Evolutionary conservation across 2,888 invertebrate genomes (phyloP).

Genomic region (Orchestes rusci): DNA sequence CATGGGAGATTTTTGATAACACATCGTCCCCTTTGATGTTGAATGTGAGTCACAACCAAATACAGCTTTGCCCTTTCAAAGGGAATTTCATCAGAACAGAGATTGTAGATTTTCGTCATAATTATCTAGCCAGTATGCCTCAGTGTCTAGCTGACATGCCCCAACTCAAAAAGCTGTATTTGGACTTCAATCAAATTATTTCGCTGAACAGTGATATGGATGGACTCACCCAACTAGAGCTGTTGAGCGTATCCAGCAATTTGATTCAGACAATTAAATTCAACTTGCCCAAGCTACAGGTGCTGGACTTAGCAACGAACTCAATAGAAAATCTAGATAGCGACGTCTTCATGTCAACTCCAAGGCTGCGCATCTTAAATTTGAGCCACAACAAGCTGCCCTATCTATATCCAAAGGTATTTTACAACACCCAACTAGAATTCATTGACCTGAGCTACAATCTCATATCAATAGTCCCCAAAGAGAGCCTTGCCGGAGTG

Average conservation of each 20-base stretch:
- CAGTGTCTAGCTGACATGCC: slow-evolving; percentile 60
- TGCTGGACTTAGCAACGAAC: slow-evolving; percentile 73
- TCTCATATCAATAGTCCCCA: slow-evolving; percentile 72
- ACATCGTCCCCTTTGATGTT: slow-evolving; percentile 66
- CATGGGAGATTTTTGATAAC: slow-evolving; percentile 61
- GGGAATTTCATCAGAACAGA: slow-evolving; percentile 51
- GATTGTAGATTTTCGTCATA: slow-evolving; percentile 64
- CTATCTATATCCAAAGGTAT: slow-evolving; percentile 69
- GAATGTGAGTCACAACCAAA: slow-evolving; percentile 68
- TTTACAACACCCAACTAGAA: slow-evolving; percentile 72
- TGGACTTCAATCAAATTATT: slow-evolving; percentile 68
- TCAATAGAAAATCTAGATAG: slow-evolving; percentile 67
- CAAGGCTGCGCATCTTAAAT: slow-evolving; percentile 65
- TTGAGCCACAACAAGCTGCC: slow-evolving; percentile 65
- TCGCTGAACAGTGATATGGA: slow-evolving; percentile 69
- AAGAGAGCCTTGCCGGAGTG: slow-evolving; percentile 67
- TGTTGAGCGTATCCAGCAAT: slow-evolving; percentile 67
- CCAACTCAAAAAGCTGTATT: slow-evolving; percentile 59
- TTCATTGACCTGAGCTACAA: slow-evolving; percentile 74
- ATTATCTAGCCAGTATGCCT: slow-evolving; percentile 59
- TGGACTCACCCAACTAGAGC: slow-evolving; percentile 61
- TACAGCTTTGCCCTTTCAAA: slow-evolving; percentile 45
- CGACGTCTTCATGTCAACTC: slow-evolving; percentile 72
- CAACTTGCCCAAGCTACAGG: slow-evolving; percentile 66
- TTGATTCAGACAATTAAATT: slow-evolving; percentile 63